Percentiles rank a stretch among this genome's conserved stretches.
Conservation (phyloP, 2,797 vertebrate genomes). For the Oryzias dopingdopingensis region DNA sequence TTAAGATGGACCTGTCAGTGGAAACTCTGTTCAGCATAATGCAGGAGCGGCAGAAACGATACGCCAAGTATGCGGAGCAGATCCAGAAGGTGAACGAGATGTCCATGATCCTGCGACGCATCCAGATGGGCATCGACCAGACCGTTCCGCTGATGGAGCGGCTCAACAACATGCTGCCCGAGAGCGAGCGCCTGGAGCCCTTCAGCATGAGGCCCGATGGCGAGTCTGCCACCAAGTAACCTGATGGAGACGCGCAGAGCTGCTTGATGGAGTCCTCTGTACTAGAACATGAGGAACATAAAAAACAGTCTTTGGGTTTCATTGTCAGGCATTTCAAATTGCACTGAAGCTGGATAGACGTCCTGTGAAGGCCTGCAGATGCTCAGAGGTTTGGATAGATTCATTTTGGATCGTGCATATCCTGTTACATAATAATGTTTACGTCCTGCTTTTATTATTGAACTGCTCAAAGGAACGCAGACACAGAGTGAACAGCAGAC, state of each 20-base stretch:
- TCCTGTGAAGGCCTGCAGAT: too few species aligned
- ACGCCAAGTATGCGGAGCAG: slow-evolving; percentile 97
- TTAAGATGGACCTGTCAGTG: slow-evolving; percentile 94
- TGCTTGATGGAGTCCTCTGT: slow-evolving; percentile 2
- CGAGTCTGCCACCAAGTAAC: slow-evolving; percentile 69
- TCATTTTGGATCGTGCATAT: too few species aligned
- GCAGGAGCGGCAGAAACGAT: slow-evolving; percentile 98
- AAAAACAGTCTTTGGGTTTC: too few species aligned
- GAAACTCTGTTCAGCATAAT: slow-evolving; percentile 94
- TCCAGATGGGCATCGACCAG: slow-evolving; percentile 99
- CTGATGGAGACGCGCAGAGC: slow-evolving; percentile 5
- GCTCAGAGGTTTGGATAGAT: too few species aligned
- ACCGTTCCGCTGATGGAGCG: slow-evolving; percentile 94
- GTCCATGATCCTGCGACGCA: slow-evolving; percentile 96
- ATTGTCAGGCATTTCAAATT: too few species aligned
- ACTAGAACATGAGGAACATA: too few species aligned
- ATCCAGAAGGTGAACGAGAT: slow-evolving; percentile 99
- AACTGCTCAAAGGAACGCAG: too few species aligned
- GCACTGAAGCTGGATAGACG: too few species aligned
- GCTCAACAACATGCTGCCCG: slow-evolving; percentile 93
- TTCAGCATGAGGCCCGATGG: slow-evolving; percentile 90
- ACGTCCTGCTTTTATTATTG: too few species aligned
- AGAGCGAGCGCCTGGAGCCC: slow-evolving; percentile 91
- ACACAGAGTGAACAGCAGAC: too few species aligned
- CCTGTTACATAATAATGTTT: too few species aligned